These are phyloP conservation scores for Ophion ellenae DNA, from an alignment of 2,888 invertebrate species.

Conservation along the genomic window DNA sequence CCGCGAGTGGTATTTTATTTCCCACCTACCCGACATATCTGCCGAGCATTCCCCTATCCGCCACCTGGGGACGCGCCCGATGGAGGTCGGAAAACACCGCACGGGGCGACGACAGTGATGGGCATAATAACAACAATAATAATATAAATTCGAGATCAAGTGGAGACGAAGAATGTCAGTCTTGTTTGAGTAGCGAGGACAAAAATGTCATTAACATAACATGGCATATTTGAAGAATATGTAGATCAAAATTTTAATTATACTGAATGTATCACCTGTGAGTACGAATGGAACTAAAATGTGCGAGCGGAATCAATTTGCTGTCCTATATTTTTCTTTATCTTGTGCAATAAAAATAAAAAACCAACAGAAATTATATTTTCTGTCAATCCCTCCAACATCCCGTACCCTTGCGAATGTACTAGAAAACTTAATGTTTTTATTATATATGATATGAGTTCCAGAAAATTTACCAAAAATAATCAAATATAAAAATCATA, in stretches of 20 bases:
- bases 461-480: too few relatives aligned
- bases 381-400: constrained; percentile 3
- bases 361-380: constrained; percentile 2
- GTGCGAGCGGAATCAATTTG: not conserved
- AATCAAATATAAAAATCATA: too few relatives aligned
- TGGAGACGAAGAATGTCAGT: constrained; percentile 23
- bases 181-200: constrained; percentile 13
- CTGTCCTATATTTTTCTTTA: constrained; percentile 1
- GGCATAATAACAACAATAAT: constrained; percentile 22
- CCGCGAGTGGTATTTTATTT: too few relatives aligned
- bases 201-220: constrained; percentile 12
- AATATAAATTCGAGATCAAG: constrained; percentile 10
- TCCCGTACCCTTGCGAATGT: constrained; percentile 7
- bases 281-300: constrained; percentile 6
- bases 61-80: too few relatives aligned
- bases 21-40: too few relatives aligned
- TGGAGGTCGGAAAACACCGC: too few relatives aligned
- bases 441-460: not conserved
- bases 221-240: constrained; percentile 15
- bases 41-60: too few relatives aligned
- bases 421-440: constrained; percentile 12
- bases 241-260: constrained; percentile 12
- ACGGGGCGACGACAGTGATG: constrained; percentile 12
- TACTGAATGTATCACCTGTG: too few relatives aligned
- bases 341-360: constrained; percentile 6